A percentile compares a stretch with the other conserved stretches of the same genome.
These are phyloP conservation scores for Drymodes brunneopygia DNA, from an alignment of 2,113 vertebrate species.

Conservation along the genomic window DNA sequence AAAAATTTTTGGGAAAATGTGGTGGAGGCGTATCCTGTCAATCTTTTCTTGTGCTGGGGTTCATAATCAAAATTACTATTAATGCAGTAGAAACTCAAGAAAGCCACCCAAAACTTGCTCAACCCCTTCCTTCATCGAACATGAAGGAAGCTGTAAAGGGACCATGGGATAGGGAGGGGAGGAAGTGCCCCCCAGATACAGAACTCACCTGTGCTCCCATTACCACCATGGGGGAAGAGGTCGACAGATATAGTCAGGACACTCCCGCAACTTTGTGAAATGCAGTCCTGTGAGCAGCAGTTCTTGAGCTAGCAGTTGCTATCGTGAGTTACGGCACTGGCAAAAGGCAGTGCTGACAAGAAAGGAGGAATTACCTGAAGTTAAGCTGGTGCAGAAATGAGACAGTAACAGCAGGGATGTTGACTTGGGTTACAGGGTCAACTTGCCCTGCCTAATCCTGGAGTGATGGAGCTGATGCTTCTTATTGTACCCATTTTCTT, in stretches of 20 bases:
- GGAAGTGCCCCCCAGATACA: neutral
- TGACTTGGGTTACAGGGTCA: neutral
- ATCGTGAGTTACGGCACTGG: neutral
- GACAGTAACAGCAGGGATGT: neutral
- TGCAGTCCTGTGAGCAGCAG: neutral
- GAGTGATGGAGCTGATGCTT: neutral
- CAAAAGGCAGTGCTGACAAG: neutral
- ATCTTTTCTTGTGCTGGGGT: neutral
- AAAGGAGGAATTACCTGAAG: neutral
- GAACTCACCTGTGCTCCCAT: neutral
- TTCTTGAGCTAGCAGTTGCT: neutral
- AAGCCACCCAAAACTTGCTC: neutral
- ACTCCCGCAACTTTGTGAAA: neutral
- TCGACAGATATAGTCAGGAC: rapidly evolving
- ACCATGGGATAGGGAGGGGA: neutral
- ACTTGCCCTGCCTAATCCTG: neutral
- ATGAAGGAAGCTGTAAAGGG: neutral
- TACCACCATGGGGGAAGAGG: neutral
- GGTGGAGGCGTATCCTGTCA: neutral
- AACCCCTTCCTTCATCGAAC: neutral
- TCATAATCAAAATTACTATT: neutral
- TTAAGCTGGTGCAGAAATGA: neutral
- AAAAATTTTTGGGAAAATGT: neutral
- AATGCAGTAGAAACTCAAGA: neutral
- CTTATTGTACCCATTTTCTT: neutral